Base-by-base conservation (phyloP, 1,140 invertebrate species). In the Neocloeon triangulifer region DNA sequence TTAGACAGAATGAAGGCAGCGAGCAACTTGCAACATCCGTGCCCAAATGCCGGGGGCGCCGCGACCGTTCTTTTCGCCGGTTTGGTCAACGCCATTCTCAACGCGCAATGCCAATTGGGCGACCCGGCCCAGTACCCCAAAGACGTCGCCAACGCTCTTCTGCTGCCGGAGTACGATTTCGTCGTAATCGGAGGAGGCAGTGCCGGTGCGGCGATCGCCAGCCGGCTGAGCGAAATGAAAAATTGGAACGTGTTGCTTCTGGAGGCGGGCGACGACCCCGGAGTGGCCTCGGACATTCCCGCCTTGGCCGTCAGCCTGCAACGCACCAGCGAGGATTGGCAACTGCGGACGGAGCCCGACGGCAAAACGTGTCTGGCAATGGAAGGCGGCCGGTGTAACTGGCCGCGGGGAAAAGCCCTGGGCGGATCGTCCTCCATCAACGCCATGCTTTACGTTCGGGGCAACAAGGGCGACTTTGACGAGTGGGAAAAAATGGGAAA, bases 351-450 rank as follows among this genome's bases (percentile, higher is more conserved):
- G 12, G 53, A 49, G 31, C 51, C 54, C 6, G 53, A 58, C 39
- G 30, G 37, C 3, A 40, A 38, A 14, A 45, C 43, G 2, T 48
- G 46, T 30, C 25, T 43, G 15, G 30, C 20, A 5, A 17, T 33
- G 12, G 25, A 36, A 22, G 30, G 38, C 30, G 30, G 43, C 21
- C 42, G 49, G 26, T 59, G 55, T 30, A 42, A 48, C 15, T 59
- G 56, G 50, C 53, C 62, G 3, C 43, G 56, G 36, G 62, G 55
- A 36, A 59, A 58, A 43, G 45, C 54, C 20, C 36, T 64, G 13
- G 71, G 70, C n/a, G 70, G 70, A 4, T 61, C 58, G n/a, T 66
- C 61, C 15, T 59, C 61, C 5, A 51, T 77, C 3, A 77, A 76
- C 44, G 62, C 57, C 16, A 69, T 78, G 67, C 52, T 66, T 3